These are phyloP conservation scores for Brachypteracias leptosomus DNA, from an alignment of 2,113 vertebrate species.

Conservation along the genomic window DNA sequence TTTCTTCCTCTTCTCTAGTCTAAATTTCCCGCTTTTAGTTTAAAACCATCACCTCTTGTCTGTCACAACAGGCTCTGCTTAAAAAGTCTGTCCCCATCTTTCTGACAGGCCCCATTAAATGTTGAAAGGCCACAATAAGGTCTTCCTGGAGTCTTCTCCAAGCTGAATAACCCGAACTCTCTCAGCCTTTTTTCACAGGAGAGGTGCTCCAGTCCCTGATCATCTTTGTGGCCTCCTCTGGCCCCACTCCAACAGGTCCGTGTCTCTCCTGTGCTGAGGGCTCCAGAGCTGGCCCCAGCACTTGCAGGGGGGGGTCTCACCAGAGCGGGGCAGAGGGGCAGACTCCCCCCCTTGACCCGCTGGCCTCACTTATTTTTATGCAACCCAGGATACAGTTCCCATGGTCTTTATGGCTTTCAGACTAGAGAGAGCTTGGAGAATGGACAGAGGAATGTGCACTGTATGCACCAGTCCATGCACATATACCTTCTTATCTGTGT, in stretches of 20 bases:
- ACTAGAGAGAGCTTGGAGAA: background rate
- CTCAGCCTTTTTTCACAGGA: background rate
- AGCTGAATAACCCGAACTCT: background rate
- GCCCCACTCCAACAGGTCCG: accelerated
- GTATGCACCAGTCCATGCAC: accelerated
- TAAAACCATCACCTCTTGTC: background rate
- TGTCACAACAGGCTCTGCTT: background rate
- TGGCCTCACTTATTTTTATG: accelerated
- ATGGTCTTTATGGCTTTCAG: background rate
- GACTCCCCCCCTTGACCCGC: background rate
- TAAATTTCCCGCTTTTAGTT: background rate
- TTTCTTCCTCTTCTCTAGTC: background rate
- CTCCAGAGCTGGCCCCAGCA: background rate
- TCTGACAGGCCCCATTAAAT: background rate
- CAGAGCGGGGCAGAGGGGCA: background rate
- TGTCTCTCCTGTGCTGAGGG: background rate
- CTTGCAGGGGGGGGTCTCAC: background rate
- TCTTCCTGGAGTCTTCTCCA: background rate
- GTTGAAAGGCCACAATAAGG: background rate
- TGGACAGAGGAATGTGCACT: background rate
- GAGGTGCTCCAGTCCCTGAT: background rate
- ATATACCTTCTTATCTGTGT: background rate
- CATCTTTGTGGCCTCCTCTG: background rate
- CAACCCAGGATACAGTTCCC: background rate
- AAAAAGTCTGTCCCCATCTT: background rate